Percentiles rank a stretch among this genome's conserved stretches.
Evolutionary conservation across 2,888 invertebrate genomes (phyloP).

Genomic region (Lampropteryx suffumata): DNA sequence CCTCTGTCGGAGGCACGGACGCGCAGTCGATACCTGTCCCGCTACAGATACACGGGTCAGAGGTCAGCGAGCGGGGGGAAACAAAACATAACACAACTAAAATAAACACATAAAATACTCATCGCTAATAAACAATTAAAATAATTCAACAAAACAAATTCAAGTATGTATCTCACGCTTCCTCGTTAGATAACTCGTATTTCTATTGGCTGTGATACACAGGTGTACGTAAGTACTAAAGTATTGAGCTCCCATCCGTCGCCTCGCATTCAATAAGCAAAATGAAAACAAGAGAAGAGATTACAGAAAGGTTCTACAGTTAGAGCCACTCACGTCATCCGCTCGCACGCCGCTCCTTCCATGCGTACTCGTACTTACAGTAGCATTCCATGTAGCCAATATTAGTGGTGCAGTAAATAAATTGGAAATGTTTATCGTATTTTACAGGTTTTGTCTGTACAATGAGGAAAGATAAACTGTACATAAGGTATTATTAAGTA

Average conservation of each 20-base stretch:
- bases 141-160: slow-evolving; percentile 61
- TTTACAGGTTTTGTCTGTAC: slow-evolving; percentile 80
- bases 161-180: slow-evolving; percentile 53
- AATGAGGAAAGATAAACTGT: slow-evolving; percentile 79
- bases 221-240: slow-evolving; percentile 45
- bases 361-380: slow-evolving; percentile 75
- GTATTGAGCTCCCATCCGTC: slow-evolving; percentile 60
- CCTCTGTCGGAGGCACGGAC: slow-evolving; percentile 98
- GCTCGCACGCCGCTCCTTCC: slow-evolving; percentile 46
- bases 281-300: slow-evolving; percentile 70
- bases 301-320: slow-evolving; percentile 52
- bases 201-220: slow-evolving; percentile 48
- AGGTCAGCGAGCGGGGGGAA: slow-evolving; percentile 87
- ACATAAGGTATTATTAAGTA: slow-evolving; percentile 71
- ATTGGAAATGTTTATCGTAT: slow-evolving; percentile 84
- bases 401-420: slow-evolving; percentile 87
- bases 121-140: slow-evolving; percentile 76
- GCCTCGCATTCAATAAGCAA: slow-evolving; percentile 73
- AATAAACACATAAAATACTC: slow-evolving; percentile 79
- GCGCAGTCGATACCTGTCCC: slow-evolving; percentile 97
- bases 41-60: slow-evolving; percentile 91
- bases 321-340: slow-evolving; percentile 63
- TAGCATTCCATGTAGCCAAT: slow-evolving; percentile 87
- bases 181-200: slow-evolving; percentile 48
- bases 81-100: slow-evolving; percentile 84